phyloP scores from a whole-genome alignment of 2,797 vertebrate genomes.

The Antrozous pallidus region DNA sequence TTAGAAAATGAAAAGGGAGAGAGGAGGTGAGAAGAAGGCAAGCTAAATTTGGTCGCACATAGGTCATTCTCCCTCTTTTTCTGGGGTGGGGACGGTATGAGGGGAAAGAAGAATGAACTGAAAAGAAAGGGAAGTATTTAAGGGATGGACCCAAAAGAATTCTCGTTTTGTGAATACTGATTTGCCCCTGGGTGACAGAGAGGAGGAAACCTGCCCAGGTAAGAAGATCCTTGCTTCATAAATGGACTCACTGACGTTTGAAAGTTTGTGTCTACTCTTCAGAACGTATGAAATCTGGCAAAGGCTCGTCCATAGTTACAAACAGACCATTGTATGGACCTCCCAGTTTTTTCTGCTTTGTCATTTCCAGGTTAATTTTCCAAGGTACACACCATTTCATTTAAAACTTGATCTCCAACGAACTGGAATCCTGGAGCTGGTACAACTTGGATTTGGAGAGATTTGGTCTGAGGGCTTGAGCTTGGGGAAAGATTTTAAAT shows the following conservation, averaged over 20 bases:
- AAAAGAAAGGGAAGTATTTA: not conserved
- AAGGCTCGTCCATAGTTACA: not conserved
- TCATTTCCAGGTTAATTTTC: not conserved
- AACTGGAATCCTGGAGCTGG: not conserved
- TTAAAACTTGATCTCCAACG: not conserved
- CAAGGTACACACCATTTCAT: not conserved
- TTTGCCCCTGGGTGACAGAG: not conserved
- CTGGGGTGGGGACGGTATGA: not conserved
- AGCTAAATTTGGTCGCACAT: not conserved
- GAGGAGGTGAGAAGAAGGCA: not conserved
- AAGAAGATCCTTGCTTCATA: not conserved
- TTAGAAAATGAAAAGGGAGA: not conserved
- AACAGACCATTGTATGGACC: not conserved
- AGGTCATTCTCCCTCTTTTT: not conserved
- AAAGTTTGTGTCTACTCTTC: not conserved
- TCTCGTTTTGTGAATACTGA: constrained; percentile 4
- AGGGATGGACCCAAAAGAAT: not conserved
- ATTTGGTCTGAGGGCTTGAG: not conserved
- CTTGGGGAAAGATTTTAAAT: constrained; percentile 6
- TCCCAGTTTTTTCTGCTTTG: not conserved
- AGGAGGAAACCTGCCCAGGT: not conserved
- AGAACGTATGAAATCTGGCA: not conserved
- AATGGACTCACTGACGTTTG: not conserved
- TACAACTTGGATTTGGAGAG: not conserved
- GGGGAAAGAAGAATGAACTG: not conserved